Evolutionary conservation across 2,113 vertebrate species (phyloP).

Genomic region (Lontra canadensis): DNA sequence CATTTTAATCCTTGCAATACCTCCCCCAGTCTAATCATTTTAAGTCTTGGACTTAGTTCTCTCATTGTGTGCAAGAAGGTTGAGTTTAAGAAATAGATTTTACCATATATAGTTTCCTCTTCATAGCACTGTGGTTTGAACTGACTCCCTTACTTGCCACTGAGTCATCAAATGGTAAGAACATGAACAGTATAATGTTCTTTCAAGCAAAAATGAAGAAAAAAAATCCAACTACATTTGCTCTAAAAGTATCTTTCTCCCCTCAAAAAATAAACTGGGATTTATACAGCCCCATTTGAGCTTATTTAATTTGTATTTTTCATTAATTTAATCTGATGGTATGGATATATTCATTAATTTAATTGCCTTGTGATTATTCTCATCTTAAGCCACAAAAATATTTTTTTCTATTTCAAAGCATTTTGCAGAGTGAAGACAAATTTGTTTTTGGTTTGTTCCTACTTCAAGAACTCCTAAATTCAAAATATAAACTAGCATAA

Average conservation of each 20-base stretch:
- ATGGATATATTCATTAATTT: neutral
- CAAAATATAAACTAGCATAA: constrained; percentile 19
- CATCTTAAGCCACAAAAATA: neutral
- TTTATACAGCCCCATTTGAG: neutral
- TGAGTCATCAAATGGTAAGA: constrained; percentile 83
- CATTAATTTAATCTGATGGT: constrained; percentile 18
- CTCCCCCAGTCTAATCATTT: constrained; percentile 42
- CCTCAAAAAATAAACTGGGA: neutral
- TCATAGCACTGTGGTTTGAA: constrained; percentile 83
- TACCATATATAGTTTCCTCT: constrained; percentile 88
- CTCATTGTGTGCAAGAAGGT: constrained; percentile 51
- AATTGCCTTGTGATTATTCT: neutral
- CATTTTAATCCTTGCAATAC: constrained; percentile 30
- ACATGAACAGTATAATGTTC: constrained; percentile 66
- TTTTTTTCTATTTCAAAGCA: constrained; percentile 15
- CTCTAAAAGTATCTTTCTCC: neutral
- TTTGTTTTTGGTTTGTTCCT: constrained; percentile 45
- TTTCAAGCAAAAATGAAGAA: constrained; percentile 77
- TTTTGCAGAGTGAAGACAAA: constrained; percentile 4
- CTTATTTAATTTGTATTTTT: constrained; percentile 28
- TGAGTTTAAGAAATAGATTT: constrained; percentile 73
- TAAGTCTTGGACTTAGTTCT: constrained; percentile 51
- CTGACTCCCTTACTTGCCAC: constrained; percentile 87
- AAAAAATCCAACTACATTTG: constrained; percentile 47
- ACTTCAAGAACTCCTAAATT: constrained; percentile 26